Percentiles rank a stretch among this genome's conserved stretches.
Evolutionary conservation across 2,113 vertebrate species (phyloP).

Genomic region (Numenius arquata): DNA sequence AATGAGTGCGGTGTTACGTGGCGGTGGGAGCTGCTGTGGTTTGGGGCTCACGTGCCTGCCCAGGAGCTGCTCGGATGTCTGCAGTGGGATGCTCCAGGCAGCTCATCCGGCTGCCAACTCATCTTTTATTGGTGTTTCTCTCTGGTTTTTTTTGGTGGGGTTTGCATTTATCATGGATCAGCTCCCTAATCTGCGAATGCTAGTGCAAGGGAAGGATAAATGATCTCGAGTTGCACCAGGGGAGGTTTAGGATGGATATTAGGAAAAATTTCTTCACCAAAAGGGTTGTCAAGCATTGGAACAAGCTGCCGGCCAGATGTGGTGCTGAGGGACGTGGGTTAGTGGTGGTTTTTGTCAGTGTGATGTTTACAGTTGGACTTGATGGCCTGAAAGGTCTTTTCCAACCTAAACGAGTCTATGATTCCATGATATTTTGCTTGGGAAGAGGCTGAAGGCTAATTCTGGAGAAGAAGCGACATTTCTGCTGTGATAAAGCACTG

Average conservation of each 20-base stretch:
- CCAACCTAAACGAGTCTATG: not conserved
- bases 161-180: not conserved
- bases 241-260: not conserved
- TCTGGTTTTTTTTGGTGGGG: accelerated
- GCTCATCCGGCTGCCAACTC: not conserved
- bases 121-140: not conserved
- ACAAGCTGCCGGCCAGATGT: not conserved
- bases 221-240: not conserved
- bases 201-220: not conserved
- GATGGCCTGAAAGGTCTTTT: no score
- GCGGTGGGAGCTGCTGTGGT: not conserved
- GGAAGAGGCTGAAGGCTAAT: not conserved
- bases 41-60: not conserved
- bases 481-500: not conserved
- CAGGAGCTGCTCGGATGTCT: not conserved
- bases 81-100: not conserved
- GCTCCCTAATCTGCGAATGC: accelerated
- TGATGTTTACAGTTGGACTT: not conserved
- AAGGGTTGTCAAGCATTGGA: not conserved
- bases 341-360: not conserved
- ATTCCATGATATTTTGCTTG: not conserved
- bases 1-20: not conserved
- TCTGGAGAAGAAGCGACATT: not conserved
- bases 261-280: not conserved
- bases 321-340: not conserved